Percentiles rank a stretch among this genome's conserved stretches.
Conservation (phyloP, 2,888 invertebrate genomes). For the Ypsolopha scabrella region DNA sequence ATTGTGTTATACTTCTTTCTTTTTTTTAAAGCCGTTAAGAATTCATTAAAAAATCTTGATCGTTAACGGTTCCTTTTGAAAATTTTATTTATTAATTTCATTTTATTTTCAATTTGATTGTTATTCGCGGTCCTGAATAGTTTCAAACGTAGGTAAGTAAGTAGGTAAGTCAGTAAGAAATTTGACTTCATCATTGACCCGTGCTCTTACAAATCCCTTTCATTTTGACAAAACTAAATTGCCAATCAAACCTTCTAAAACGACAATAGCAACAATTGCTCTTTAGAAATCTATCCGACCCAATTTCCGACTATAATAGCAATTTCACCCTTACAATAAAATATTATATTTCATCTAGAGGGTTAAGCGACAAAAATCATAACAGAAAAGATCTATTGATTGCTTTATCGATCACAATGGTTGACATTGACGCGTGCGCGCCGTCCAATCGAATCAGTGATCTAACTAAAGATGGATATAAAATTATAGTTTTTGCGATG, state of each 20-base stretch:
- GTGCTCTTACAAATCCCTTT: too few species aligned
- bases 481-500: constrained; percentile 39
- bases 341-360: constrained; percentile 53
- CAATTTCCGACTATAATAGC: constrained; percentile 7
- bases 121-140: too few species aligned
- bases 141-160: too few species aligned
- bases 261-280: constrained; percentile 30
- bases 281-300: constrained; percentile 18
- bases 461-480: constrained; percentile 42
- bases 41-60: constrained; percentile 1
- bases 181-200: too few species aligned
- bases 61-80: neutral
- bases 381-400: constrained; percentile 26
- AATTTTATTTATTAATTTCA: too few species aligned
- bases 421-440: constrained; percentile 36
- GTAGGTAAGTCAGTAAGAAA: too few species aligned
- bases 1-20: constrained; percentile 10
- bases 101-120: too few species aligned
- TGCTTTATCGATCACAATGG: constrained; percentile 34
- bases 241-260: too few species aligned
- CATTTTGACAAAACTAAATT: too few species aligned
- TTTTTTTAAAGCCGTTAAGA: constrained; percentile 5
- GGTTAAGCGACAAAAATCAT: constrained; percentile 34
- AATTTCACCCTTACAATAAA: constrained; percentile 34
- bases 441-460: constrained; percentile 14